Percentiles rank a stretch among this genome's conserved stretches.
Conservation (phyloP, 2,113 vertebrate genomes). For the Pelodiscus sinensis region DNA sequence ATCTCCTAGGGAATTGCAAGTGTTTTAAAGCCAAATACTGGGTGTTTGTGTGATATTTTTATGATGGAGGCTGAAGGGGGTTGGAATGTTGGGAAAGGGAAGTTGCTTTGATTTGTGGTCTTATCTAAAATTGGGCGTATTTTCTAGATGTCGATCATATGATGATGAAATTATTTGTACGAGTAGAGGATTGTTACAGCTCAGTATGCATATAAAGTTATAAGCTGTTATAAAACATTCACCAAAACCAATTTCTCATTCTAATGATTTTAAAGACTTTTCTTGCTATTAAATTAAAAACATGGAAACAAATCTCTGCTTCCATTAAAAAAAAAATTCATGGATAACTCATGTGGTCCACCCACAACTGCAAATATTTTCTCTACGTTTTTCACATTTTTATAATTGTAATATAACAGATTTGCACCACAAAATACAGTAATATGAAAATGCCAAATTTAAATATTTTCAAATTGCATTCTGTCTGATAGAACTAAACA, state of each 20-base stretch:
- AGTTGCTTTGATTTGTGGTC: neutral
- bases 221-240: neutral
- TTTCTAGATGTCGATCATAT: no score
- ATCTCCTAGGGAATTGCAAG: neutral
- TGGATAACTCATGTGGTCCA: neutral
- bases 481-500: fast-evolving
- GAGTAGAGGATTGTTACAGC: neutral
- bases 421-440: neutral
- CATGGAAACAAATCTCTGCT: neutral
- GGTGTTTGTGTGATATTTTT: neutral
- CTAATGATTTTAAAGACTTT: neutral
- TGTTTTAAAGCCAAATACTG: neutral
- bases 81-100: neutral
- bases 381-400: neutral
- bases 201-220: neutral
- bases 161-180: neutral
- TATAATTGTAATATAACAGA: neutral
- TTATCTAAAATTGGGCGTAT: neutral
- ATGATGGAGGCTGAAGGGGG: neutral
- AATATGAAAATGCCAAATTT: neutral
- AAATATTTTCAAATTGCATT: neutral
- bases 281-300: neutral
- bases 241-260: neutral
- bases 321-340: neutral
- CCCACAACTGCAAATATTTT: neutral